Conservation (phyloP, 2,888 invertebrate species). For the Eristalis arbustorum region DNA sequence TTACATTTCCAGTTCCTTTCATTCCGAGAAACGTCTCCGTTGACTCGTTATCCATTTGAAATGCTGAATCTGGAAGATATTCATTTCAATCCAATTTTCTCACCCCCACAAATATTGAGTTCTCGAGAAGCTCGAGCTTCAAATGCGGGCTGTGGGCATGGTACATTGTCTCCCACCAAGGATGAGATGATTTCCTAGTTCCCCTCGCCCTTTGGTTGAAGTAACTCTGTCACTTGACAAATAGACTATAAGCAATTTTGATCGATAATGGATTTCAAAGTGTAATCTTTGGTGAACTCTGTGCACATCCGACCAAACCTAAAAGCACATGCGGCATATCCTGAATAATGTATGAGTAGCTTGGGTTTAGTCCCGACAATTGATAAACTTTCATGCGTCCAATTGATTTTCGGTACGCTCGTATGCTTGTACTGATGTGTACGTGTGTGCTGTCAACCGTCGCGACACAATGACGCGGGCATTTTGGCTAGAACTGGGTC, state of each 20-base stretch:
- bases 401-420: conserved; percentile 34
- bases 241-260: conserved; percentile 6
- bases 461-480: neutral
- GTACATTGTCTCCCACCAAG: neutral
- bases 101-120: neutral
- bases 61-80: neutral
- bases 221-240: neutral
- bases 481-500: neutral
- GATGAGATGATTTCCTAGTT: neutral
- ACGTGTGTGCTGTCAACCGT: neutral
- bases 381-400: conserved; percentile 14
- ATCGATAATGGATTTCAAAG: conserved; percentile 12
- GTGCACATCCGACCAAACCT: neutral
- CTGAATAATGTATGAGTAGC: conserved; percentile 24
- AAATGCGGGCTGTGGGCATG: no score
- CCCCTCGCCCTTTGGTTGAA: neutral
- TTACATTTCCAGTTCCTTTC: neutral
- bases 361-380: neutral
- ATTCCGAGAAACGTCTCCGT: neutral
- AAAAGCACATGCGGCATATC: neutral
- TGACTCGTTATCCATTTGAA: neutral
- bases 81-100: neutral
- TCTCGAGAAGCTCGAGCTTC: neutral
- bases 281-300: conserved; percentile 1
- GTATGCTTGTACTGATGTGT: neutral